Percentiles rank a stretch among this genome's conserved stretches.
Evolutionary conservation across 2,888 invertebrate species (phyloP).

Genomic region (Petrophora chlorosata): DNA sequence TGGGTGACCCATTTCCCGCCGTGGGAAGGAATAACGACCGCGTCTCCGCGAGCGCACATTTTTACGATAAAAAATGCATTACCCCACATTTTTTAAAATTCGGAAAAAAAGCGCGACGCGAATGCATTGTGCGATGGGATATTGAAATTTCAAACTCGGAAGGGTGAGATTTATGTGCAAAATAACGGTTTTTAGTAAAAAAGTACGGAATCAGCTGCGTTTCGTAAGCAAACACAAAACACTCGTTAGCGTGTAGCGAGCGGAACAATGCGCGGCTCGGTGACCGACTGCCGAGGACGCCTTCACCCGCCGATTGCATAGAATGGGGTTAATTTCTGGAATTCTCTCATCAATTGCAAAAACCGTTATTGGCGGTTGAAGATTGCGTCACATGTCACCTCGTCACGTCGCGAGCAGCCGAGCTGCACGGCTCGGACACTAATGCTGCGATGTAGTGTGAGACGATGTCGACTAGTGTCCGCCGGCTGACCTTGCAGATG

Average conservation of each 20-base stretch:
- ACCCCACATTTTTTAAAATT: constrained; percentile 79
- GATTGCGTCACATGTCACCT: not conserved
- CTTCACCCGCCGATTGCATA: not conserved
- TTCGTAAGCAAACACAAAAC: constrained; percentile 41
- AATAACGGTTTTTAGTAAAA: constrained; percentile 79
- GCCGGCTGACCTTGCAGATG: too few relatives aligned
- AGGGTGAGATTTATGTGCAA: constrained; percentile 81
- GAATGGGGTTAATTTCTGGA: constrained; percentile 19
- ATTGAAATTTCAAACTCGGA: constrained; percentile 74
- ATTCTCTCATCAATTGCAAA: constrained; percentile 19
- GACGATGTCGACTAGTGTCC: too few relatives aligned
- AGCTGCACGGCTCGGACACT: not conserved
- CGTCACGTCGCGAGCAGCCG: not conserved
- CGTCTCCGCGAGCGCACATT: constrained; percentile 57
- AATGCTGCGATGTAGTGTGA: too few relatives aligned
- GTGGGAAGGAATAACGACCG: constrained; percentile 82
- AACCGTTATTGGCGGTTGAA: constrained; percentile 24
- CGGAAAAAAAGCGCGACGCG: constrained; percentile 66
- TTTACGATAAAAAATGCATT: constrained; percentile 81
- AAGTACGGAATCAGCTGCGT: constrained; percentile 71
- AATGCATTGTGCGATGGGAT: constrained; percentile 68
- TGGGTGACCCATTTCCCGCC: constrained; percentile 82
- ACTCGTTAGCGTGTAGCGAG: constrained; percentile 39
- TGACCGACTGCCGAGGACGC: constrained; percentile 25
- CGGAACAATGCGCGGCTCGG: constrained; percentile 19